Evolutionary conservation across 2,113 vertebrate genomes (phyloP).

Genomic region (Manacus vitellinus): DNA sequence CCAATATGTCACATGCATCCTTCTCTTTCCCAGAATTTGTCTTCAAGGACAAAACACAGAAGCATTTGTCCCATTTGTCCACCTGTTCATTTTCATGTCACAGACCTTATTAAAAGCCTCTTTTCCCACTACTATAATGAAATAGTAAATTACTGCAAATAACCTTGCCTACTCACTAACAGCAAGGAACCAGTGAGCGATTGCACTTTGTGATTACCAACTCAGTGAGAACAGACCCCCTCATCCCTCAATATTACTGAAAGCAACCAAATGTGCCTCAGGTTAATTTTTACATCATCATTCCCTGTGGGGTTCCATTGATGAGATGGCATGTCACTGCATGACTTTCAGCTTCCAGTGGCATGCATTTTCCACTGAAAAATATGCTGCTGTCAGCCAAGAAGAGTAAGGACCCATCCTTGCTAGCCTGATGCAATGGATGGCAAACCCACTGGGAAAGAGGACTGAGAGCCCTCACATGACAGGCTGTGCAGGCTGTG

Average conservation of each 20-base stretch:
- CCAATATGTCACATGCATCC: background rate
- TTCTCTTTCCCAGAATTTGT: background rate
- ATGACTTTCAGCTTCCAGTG: background rate
- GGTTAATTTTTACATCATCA: background rate
- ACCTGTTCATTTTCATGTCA: constrained; percentile 4
- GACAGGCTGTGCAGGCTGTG: background rate
- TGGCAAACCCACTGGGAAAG: background rate
- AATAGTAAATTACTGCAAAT: background rate
- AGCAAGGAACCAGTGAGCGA: background rate
- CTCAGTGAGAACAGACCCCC: background rate
- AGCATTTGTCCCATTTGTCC: background rate
- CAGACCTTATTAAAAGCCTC: background rate
- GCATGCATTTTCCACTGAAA: background rate
- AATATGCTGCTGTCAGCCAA: background rate
- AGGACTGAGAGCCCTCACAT: background rate
- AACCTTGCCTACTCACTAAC: background rate
- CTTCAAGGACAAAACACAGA: background rate
- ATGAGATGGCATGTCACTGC: background rate
- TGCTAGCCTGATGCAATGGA: rapidly evolving
- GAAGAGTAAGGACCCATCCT: background rate
- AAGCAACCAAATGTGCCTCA: background rate
- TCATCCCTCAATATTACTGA: background rate
- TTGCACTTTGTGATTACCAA: background rate
- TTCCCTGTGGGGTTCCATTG: background rate
- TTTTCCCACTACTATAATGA: background rate